Evolutionary conservation across 2,797 vertebrate genomes (phyloP).

Genomic region (Brachyrhaphis roseni): DNA sequence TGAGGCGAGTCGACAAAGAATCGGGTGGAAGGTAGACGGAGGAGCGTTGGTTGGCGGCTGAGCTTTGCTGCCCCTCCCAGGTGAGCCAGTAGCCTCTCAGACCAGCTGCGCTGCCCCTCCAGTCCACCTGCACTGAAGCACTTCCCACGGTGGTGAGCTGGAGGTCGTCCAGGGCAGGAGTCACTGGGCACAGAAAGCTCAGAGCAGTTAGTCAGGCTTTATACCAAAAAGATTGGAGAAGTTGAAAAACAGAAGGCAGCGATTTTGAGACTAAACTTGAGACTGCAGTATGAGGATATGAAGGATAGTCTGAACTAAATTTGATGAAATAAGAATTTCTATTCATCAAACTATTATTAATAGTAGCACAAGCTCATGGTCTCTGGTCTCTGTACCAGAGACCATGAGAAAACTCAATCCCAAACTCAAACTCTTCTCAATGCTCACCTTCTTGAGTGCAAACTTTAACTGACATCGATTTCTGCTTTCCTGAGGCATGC

Average conservation of each 20-base stretch:
- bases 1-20: constrained; percentile 79
- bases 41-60: constrained; percentile 51
- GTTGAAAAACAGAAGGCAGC: neutral
- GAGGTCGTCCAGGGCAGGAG: constrained; percentile 80
- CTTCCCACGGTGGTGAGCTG: constrained; percentile 80
- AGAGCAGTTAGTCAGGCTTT: constrained; percentile 3
- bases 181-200: constrained; percentile 62
- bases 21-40: constrained; percentile 77
- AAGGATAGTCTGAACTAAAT: no score
- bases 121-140: constrained; percentile 80
- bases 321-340: no score
- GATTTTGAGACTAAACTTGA: neutral
- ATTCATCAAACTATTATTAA: no score
- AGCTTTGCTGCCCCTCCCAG: constrained; percentile 73
- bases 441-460: constrained; percentile 89
- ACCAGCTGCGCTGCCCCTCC: constrained; percentile 69
- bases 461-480: constrained; percentile 89
- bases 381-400: neutral
- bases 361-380: no score
- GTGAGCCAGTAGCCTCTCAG: constrained; percentile 85
- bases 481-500: constrained; percentile 86
- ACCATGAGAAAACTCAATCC: neutral
- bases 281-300: neutral
- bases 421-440: neutral
- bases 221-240: neutral